These are phyloP conservation scores for Notothenia coriiceps DNA, from an alignment of 2,113 vertebrate species.

Conservation along the genomic window DNA sequence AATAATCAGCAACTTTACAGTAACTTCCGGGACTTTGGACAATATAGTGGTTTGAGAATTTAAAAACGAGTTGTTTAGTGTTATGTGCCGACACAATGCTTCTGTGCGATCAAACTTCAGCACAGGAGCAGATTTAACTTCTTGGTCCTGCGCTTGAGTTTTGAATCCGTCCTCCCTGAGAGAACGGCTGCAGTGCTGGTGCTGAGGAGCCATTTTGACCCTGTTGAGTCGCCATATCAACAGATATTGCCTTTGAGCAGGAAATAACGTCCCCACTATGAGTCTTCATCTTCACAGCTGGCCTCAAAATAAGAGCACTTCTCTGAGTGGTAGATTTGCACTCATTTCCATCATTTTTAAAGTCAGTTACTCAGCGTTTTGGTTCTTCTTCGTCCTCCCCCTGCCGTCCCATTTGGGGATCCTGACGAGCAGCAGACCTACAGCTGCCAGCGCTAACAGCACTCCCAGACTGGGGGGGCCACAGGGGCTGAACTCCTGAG, in stretches of 20 bases:
- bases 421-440: constrained; percentile 82
- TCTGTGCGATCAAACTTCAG: not conserved
- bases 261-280: not conserved
- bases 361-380: constrained; percentile 11
- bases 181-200: constrained; percentile 37
- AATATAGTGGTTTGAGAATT: constrained; percentile 48
- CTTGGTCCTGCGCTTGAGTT: constrained; percentile 5
- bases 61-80: not conserved
- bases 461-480: constrained; percentile 91
- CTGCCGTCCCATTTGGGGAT: constrained; percentile 80
- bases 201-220: not conserved
- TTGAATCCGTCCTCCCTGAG: constrained; percentile 4
- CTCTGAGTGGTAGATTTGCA: constrained; percentile 4
- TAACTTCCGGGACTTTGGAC: not conserved
- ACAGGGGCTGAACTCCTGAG: constrained; percentile 94
- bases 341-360: not conserved
- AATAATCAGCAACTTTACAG: constrained; percentile 8
- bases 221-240: constrained; percentile 3
- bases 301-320: constrained; percentile 52
- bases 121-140: not conserved
- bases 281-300: constrained; percentile 19
- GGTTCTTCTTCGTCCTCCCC: constrained; percentile 42
- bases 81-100: constrained; percentile 8
- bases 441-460: constrained; percentile 85
- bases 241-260: not conserved